Conservation (phyloP, 2,113 vertebrate species). For the Drymodes brunneopygia region DNA sequence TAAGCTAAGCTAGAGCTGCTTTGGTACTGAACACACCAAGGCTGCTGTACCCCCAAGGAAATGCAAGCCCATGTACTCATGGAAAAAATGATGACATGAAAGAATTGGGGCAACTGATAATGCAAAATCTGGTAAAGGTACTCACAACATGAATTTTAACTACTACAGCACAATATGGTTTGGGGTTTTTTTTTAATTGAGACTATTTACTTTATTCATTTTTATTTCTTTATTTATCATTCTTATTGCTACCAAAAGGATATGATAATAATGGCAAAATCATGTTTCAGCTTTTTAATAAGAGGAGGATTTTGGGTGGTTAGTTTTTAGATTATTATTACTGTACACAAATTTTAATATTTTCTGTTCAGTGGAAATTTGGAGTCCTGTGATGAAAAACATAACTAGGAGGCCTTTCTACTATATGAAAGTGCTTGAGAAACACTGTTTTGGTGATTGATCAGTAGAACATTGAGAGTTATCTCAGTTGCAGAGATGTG, state of each 20-base stretch:
- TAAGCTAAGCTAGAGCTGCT: neutral
- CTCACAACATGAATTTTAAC: neutral
- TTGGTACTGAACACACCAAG: neutral
- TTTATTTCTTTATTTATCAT: neutral
- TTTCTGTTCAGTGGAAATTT: neutral
- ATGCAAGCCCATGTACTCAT: neutral
- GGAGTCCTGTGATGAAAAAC: neutral
- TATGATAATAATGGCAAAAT: neutral
- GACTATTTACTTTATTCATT: neutral
- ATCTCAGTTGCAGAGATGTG: neutral
- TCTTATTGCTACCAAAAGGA: neutral
- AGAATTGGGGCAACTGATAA: neutral
- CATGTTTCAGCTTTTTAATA: neutral
- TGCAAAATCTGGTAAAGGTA: neutral
- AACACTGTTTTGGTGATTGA: neutral
- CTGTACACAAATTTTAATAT: neutral
- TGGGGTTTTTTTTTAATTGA: neutral
- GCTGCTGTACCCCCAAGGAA: neutral
- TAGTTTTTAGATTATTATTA: neutral
- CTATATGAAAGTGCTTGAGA: neutral
- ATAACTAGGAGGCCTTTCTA: neutral
- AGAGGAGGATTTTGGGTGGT: neutral
- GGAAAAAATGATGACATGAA: neutral
- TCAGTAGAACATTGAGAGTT: neutral
- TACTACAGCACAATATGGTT: neutral